Evolutionary conservation across 2,888 invertebrate genomes (phyloP), one percentile per base, ranked within the genome.

Genomic region (Philonicus albiceps): DNA sequence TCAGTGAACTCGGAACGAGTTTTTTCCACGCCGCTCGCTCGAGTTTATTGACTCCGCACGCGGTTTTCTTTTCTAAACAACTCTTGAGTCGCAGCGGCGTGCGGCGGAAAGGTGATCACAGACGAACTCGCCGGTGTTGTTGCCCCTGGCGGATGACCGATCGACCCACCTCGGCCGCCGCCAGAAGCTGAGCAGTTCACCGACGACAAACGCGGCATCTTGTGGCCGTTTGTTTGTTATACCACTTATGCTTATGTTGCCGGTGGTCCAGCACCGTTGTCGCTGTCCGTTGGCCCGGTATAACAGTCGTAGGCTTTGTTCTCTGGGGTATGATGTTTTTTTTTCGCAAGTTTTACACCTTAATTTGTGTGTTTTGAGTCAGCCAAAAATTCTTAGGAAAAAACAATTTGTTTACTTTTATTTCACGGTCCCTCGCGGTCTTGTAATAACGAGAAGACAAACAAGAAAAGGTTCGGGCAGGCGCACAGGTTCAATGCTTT

Each of bases 401-500:
- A 64, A 64, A 64, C 64, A 31, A 55, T 55, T 55, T 81, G 55
- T 55, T 80, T 81, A 55, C 64, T 64, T 64, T 78, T 78, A 64
- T 80, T 80, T 80, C 49, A 80, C 80, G 80, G 80, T 49, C 49
- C 53, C 49, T n/a, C 31, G 43, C 76, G 34, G 76, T 76, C 43
- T 40, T 40, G 40, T 76, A 37, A 76, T 76, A 76, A 76, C 22
- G 64, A 19, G 22, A 80, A 80, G 53, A 19, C 19, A 80, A 80
- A 43, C 22, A 80, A 49, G 31, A 80, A 27, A 53, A 80, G 27
- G 22, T 53, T 80, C 30, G 13, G 80, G n/a, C 49, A 49, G 64
- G 64, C 64, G 64, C 27, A 80, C 80, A 80, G 80, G 80, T 80
- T 80, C 49, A 80, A 80, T 30, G 53, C 80, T 78, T 78, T 49